A percentile compares a stretch with the other conserved stretches of the same genome.
Conservation (phyloP, 2,113 vertebrate genomes). For the Eolophus roseicapilla region DNA sequence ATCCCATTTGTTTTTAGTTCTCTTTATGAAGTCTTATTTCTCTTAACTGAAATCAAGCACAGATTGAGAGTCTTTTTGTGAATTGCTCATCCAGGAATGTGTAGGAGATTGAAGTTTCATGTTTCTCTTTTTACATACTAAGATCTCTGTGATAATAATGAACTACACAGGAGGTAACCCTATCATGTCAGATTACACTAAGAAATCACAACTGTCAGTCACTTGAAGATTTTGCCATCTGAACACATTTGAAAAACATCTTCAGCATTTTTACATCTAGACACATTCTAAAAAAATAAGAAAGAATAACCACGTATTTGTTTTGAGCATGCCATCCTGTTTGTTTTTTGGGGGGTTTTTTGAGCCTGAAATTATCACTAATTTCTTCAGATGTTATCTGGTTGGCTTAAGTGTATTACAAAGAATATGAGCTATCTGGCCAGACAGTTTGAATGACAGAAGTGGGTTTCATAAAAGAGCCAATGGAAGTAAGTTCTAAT, state of each 20-base stretch:
- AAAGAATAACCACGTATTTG: neutral
- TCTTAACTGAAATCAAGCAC: neutral
- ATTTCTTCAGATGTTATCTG: neutral
- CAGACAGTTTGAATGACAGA: neutral
- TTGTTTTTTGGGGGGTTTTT: neutral
- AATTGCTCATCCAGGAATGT: neutral
- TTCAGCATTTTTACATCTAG: neutral
- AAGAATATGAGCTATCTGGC: neutral
- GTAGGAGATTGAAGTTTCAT: neutral
- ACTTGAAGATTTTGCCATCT: neutral
- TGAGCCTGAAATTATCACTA: neutral
- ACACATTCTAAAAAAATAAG: neutral
- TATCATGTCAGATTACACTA: neutral
- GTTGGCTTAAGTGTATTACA: neutral
- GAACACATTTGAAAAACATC: neutral
- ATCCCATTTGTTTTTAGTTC: neutral
- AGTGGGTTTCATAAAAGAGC: neutral
- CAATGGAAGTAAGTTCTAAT: neutral
- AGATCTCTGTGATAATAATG: neutral
- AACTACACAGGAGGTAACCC: neutral
- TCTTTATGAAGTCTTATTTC: neutral
- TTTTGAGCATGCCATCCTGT: neutral
- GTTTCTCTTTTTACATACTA: neutral
- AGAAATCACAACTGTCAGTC: neutral
- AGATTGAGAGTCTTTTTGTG: neutral